Evolutionary conservation across 1,140 invertebrate genomes (phyloP).

Genomic region (Drosophila ercepeae): DNA sequence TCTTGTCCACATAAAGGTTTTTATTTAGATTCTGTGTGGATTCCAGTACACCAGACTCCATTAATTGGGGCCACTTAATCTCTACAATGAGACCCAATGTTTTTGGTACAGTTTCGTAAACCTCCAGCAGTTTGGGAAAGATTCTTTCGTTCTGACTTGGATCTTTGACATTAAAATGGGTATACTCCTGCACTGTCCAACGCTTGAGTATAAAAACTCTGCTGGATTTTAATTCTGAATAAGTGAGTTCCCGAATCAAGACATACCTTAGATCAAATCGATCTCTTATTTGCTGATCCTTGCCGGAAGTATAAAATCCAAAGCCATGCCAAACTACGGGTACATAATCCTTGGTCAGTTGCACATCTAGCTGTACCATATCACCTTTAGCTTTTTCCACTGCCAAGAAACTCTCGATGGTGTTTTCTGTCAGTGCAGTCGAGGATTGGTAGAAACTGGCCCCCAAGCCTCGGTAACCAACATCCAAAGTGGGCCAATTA

Average conservation of each 20-base stretch:
- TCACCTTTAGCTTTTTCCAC: conserved; percentile 94
- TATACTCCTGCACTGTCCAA: conserved; percentile 62
- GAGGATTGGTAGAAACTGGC: conserved; percentile 85
- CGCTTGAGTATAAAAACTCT: conserved; percentile 73
- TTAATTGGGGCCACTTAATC: conserved; percentile 97
- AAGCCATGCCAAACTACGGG: conserved; percentile 98
- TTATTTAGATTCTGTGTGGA: conserved; percentile 94
- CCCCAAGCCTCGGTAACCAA: conserved; percentile 95
- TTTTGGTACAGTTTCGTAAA: conserved; percentile 90
- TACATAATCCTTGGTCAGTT: conserved; percentile 95
- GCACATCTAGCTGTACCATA: conserved; percentile 98
- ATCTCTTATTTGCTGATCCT: conserved; percentile 88
- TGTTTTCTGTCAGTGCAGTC: conserved; percentile 92
- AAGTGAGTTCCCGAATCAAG: conserved; percentile 94
- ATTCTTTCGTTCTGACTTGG: conserved; percentile 90
- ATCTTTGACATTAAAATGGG: conserved; percentile 56
- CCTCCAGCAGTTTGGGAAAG: conserved; percentile 93
- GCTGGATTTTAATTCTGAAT: conserved; percentile 93
- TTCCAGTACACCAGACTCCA: conserved; percentile 92
- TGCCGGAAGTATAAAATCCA: conserved; percentile 88
- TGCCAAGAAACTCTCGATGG: conserved; percentile 94
- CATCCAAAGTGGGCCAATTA: conserved; percentile 92
- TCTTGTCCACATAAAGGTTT: conserved; percentile 92
- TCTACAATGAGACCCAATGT: conserved; percentile 96
- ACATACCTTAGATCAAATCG: conserved; percentile 92